Evolutionary conservation across 2,113 vertebrate species (phyloP).

Genomic region (Notothenia rossii): DNA sequence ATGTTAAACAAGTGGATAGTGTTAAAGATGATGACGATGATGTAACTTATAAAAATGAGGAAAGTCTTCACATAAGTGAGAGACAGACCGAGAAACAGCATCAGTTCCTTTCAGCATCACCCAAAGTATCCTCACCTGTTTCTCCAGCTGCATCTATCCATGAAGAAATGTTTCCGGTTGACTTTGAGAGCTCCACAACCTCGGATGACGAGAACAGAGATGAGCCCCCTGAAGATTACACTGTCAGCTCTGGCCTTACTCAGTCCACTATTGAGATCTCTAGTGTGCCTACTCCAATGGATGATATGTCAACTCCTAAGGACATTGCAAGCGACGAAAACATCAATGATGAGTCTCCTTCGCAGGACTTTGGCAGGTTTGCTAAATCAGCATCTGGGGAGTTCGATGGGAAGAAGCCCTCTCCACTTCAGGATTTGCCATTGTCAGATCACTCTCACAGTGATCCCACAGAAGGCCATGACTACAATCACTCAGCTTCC

Average conservation of each 20-base stretch:
- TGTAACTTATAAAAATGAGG: constrained; percentile 72
- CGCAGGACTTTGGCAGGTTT: constrained; percentile 88
- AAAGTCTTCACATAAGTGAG: constrained; percentile 73
- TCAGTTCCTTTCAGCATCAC: constrained; percentile 75
- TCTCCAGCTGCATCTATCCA: constrained; percentile 90
- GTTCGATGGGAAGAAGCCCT: constrained; percentile 82
- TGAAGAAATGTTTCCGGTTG: constrained; percentile 89
- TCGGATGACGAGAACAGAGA: constrained; percentile 94
- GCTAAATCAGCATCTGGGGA: constrained; percentile 84
- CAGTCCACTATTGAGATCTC: constrained; percentile 96
- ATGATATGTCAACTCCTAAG: constrained; percentile 94
- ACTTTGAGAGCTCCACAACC: constrained; percentile 89
- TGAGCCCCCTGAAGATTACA: constrained; percentile 91
- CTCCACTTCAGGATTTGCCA: constrained; percentile 82
- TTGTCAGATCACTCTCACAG: constrained; percentile 89
- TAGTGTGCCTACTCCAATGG: constrained; percentile 94
- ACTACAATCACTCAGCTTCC: constrained; percentile 91
- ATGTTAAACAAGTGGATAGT: constrained; percentile 65
- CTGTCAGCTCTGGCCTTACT: constrained; percentile 90
- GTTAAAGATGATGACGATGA: constrained; percentile 80
- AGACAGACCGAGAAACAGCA: constrained; percentile 83
- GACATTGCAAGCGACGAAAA: constrained; percentile 94
- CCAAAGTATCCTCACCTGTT: constrained; percentile 85
- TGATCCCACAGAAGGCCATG: constrained; percentile 91
- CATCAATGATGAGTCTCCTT: constrained; percentile 92